Conservation (phyloP, 2,113 vertebrate species). For the Phoenicopterus ruber region DNA sequence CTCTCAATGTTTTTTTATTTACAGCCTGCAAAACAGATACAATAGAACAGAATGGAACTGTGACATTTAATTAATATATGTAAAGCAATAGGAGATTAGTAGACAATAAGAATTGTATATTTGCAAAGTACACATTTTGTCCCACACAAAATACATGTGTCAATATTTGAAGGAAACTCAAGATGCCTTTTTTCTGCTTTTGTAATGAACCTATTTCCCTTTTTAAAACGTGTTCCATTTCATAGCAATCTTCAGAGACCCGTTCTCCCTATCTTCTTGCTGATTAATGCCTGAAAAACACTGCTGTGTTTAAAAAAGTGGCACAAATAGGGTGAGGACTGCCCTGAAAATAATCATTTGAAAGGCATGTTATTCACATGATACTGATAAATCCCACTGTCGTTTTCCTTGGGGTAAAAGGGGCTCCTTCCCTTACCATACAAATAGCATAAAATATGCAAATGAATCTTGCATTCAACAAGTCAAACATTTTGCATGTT, state of each 20-base stretch:
- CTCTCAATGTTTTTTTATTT: neutral
- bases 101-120: neutral
- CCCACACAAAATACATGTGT: neutral
- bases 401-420: neutral
- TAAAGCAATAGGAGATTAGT: neutral
- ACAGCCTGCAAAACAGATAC: neutral
- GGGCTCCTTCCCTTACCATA: neutral
- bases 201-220: neutral
- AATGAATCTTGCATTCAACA: slow-evolving; percentile 10
- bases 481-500: neutral
- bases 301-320: neutral
- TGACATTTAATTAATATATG: neutral
- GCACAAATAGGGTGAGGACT: neutral
- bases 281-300: neutral
- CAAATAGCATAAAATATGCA: slow-evolving; percentile 12
- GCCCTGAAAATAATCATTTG: neutral
- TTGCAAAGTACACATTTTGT: neutral
- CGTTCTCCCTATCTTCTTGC: neutral
- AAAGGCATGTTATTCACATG: neutral
- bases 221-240: neutral
- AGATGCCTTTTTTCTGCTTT: neutral
- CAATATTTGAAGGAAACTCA: neutral
- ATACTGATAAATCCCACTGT: neutral
- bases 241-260: neutral
- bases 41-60: neutral